These are phyloP conservation scores for Laspeyria flexula DNA, from an alignment of 2,888 invertebrate species.

Conservation along the genomic window DNA sequence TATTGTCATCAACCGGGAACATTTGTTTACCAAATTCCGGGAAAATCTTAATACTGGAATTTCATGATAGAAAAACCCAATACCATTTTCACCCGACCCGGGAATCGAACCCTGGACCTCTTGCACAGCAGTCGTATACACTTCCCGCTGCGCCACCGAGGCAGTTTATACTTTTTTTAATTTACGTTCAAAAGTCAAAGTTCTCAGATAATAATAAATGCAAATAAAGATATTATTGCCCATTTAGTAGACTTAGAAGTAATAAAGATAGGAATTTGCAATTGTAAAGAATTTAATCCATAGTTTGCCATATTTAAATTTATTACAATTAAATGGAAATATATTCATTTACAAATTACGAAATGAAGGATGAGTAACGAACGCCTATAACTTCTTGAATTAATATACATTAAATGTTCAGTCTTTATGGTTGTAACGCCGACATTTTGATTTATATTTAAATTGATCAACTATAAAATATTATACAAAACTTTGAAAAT, in stretches of 20 bases:
- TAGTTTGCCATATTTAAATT: slow-evolving; percentile 25
- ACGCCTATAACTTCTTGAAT: slow-evolving; percentile 28
- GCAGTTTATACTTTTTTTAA: slow-evolving; percentile 1
- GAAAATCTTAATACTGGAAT: too few species aligned
- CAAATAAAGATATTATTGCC: slow-evolving; percentile 18
- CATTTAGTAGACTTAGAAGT: slow-evolving; percentile 14
- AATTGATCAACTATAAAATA: too few species aligned
- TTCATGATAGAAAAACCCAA: too few species aligned
- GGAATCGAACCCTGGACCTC: too few species aligned
- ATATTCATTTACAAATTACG: slow-evolving; percentile 38
- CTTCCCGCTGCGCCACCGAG: too few species aligned
- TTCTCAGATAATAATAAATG: slow-evolving; percentile 10
- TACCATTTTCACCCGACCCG: too few species aligned
- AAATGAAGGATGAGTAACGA: slow-evolving; percentile 28
- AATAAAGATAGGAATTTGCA: slow-evolving; percentile 33
- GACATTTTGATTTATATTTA: too few species aligned
- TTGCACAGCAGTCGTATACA: too few species aligned
- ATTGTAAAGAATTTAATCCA: slow-evolving; percentile 28
- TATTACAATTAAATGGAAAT: slow-evolving; percentile 40
- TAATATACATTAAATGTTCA: slow-evolving; percentile 16
- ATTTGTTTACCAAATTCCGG: too few species aligned
- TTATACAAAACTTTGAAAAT: too few species aligned
- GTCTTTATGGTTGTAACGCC: too few species aligned
- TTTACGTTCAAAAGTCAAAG: slow-evolving; percentile 16
- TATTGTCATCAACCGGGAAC: too few species aligned